Evolutionary conservation across 2,113 vertebrate genomes (phyloP).

Genomic region (Pelecanoides urinatrix): DNA sequence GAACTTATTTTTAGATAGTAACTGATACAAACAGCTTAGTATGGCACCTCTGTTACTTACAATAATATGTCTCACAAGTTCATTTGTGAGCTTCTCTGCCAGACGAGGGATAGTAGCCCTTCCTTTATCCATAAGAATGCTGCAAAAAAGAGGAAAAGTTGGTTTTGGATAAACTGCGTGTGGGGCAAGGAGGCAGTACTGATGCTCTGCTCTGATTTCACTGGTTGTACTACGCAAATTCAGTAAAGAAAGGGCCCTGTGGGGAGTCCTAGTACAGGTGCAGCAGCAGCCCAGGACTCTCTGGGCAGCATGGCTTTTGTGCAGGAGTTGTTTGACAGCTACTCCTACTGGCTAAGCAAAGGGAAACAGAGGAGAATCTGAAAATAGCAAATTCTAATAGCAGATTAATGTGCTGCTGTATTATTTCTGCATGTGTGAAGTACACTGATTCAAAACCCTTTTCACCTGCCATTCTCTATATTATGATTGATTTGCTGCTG

Average conservation of each 20-base stretch:
- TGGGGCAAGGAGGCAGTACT: background rate
- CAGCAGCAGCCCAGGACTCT: background rate
- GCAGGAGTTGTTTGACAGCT: background rate
- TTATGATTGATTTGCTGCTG: background rate
- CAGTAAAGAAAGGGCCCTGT: background rate
- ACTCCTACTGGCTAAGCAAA: background rate
- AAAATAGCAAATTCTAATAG: background rate
- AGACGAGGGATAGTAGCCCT: slow-evolving; percentile 64
- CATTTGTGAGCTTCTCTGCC: slow-evolving; percentile 67
- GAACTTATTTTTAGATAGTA: background rate
- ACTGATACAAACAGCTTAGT: background rate
- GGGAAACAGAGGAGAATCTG: background rate
- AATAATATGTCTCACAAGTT: slow-evolving; percentile 68
- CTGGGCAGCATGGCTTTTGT: background rate
- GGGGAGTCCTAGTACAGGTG: background rate
- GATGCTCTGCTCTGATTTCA: background rate
- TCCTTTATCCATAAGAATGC: slow-evolving; percentile 47
- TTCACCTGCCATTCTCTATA: background rate
- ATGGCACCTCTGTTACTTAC: slow-evolving; percentile 44
- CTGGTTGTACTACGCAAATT: background rate
- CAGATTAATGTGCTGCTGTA: background rate
- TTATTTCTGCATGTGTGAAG: background rate
- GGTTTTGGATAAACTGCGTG: background rate
- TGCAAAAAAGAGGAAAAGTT: background rate
- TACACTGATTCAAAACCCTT: background rate